These are phyloP conservation scores for Liparis tanakae DNA, from an alignment of 2,797 vertebrate genomes.

Conservation along the genomic window DNA sequence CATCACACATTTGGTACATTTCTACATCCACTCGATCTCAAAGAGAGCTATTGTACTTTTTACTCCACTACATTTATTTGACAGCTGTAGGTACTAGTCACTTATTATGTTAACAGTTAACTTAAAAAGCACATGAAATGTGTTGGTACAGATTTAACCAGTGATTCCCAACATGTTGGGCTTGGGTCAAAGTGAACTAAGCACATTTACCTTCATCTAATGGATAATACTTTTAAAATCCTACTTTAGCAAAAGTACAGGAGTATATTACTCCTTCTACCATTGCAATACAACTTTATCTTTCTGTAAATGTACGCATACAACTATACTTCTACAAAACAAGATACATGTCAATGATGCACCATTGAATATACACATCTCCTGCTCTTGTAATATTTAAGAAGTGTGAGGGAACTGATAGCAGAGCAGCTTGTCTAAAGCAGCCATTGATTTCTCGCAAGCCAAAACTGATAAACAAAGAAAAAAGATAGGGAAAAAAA, in stretches of 20 bases:
- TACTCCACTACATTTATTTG: neutral
- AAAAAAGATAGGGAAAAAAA: neutral
- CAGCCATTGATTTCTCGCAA: neutral
- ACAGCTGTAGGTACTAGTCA: neutral
- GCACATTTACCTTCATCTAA: neutral
- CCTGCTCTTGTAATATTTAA: neutral
- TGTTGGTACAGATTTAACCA: neutral
- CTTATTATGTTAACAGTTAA: neutral
- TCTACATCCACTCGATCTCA: neutral
- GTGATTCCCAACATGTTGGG: neutral
- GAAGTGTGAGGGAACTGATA: neutral
- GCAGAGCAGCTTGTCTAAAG: constrained; percentile 2
- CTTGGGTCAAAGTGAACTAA: neutral
- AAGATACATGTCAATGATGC: neutral
- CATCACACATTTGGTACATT: neutral
- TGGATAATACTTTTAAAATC: neutral
- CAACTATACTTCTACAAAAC: neutral
- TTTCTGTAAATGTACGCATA: neutral
- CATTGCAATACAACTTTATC: neutral
- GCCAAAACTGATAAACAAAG: neutral
- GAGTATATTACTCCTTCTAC: too few species aligned
- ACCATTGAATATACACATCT: neutral
- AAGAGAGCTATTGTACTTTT: neutral
- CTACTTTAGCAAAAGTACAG: too few species aligned
- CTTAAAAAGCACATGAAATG: neutral